Evolutionary conservation across 1,140 invertebrate species (phyloP).

Genomic region (Euschistus heros): DNA sequence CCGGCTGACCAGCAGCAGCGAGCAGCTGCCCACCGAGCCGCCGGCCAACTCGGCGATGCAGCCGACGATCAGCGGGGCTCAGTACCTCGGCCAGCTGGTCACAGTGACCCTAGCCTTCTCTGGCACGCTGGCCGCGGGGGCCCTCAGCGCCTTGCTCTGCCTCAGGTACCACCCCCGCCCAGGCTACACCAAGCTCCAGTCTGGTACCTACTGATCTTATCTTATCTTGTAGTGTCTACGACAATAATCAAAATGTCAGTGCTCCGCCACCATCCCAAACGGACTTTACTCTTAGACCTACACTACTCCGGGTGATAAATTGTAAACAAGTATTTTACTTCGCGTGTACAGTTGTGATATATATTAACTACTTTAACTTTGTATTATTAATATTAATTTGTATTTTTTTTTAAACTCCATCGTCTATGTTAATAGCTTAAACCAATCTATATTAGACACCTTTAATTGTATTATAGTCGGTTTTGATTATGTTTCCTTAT

Average conservation of each 20-base stretch:
- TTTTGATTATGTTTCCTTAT: too few relatives aligned
- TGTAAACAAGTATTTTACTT: too few relatives aligned
- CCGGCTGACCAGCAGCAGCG: constrained; percentile 36
- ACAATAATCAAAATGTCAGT: too few relatives aligned
- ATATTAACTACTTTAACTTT: background rate
- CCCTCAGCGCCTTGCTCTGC: constrained; percentile 26
- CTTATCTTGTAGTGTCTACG: background rate
- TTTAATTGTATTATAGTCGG: too few relatives aligned
- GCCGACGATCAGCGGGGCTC: background rate
- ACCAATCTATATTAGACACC: too few relatives aligned
- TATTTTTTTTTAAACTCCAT: background rate
- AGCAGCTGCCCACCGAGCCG: constrained; percentile 20
- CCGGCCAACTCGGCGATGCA: constrained; percentile 3
- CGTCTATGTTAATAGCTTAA: background rate
- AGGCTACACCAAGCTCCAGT: background rate
- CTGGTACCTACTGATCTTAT: background rate
- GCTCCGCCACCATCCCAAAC: too few relatives aligned
- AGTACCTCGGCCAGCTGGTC: constrained; percentile 22
- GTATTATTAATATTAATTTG: constrained; percentile 1
- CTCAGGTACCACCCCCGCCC: background rate
- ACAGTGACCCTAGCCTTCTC: constrained; percentile 29
- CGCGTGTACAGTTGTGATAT: constrained; percentile 6
- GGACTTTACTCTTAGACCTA: too few relatives aligned
- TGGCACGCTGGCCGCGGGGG: constrained; percentile 31
- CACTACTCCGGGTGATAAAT: too few relatives aligned